Conservation (phyloP, 2,888 invertebrate genomes). For the Periphyllus acericola region DNA sequence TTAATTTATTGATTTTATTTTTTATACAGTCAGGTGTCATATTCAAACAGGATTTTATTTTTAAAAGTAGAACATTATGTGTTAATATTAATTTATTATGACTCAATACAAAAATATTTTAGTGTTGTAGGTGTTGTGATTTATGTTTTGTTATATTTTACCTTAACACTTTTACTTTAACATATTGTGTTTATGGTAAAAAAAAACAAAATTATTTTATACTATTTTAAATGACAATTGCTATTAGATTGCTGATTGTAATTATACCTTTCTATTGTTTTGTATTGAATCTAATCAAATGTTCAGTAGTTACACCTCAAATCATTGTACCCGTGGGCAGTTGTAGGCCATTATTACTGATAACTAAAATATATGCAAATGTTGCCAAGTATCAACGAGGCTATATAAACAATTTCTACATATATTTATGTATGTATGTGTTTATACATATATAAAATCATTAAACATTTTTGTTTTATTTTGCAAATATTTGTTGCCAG, state of each 20-base stretch:
- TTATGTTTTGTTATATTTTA: not conserved
- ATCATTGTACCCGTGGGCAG: not conserved
- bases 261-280: not conserved
- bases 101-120: not conserved
- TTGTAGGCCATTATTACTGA: not conserved
- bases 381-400: not conserved
- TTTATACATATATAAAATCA: not conserved
- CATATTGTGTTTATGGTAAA: not conserved
- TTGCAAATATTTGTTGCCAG: not conserved
- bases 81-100: not conserved
- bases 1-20: not conserved
- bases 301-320: not conserved
- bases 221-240: not conserved
- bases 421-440: not conserved
- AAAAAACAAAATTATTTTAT: not conserved
- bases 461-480: not conserved
- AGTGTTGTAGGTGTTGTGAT: not conserved
- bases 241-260: not conserved
- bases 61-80: not conserved
- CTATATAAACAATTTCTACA: not conserved
- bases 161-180: not conserved
- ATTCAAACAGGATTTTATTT: not conserved
- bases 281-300: not conserved
- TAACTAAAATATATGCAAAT: not conserved
- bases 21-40: constrained; percentile 19